Evolutionary conservation across 2,888 invertebrate genomes (phyloP), one percentile per base, ranked within the genome.

Genomic region (Luperina testacea): DNA sequence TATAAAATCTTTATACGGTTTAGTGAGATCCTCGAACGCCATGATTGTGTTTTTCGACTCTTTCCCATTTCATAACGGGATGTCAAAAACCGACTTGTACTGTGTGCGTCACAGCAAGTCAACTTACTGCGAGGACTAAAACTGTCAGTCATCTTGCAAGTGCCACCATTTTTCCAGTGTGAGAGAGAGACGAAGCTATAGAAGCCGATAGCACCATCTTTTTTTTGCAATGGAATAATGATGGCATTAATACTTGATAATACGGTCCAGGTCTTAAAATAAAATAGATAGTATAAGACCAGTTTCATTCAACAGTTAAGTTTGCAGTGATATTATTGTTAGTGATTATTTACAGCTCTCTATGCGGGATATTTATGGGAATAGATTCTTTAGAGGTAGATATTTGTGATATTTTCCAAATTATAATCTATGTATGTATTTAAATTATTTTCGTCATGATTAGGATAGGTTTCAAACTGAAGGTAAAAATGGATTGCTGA

Each of bases 321-420:
- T 83, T 78, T 79, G 79, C 48, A 65, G 84, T 85, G 84, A 85
- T 85, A 85, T 86, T 86, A 84, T 73, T 78, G 69, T 72, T 86
- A 86, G 72, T 79, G 64, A 79, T 83, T 67, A 73, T 65, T 65
- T 70, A 86, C 69, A 77, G 79, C 76, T 84, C 78, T 77, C 38
- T 32, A 68, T 24, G 76, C 27, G 83, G 53, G 42, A 65, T 72
- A 69, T 63, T 68, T 51, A 68, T 32, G 68, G 51, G 65, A 72
- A 72, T 75, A 65, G 59, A 72, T 86, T 83, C n/a, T 13, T 86
- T 78, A 83, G 78, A 32, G 6, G 48, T 72, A 71, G 67, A 71
- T 67, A 78, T 83, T 72, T 83, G 83, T 81, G 86, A 84, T 86
- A 82, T 82, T 73, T 78, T 78, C 69, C 63, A 85, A 73, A 81